These are phyloP conservation scores for Junonia oenone DNA, from an alignment of 2,888 invertebrate genomes.

Conservation along the genomic window DNA sequence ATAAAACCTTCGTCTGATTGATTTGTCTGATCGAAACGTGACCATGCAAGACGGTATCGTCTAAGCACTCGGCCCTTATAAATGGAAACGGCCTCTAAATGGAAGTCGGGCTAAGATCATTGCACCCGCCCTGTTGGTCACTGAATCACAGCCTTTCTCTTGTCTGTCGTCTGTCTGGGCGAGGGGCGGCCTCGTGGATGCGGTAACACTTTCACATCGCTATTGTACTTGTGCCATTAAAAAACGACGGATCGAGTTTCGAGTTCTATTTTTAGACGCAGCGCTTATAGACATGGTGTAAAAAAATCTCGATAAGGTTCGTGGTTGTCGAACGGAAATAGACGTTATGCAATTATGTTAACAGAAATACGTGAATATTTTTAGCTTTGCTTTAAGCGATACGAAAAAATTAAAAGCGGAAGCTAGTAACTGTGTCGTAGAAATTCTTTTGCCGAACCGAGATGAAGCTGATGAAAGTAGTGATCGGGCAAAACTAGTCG, in stretches of 20 bases:
- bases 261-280: conserved; percentile 9
- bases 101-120: conserved; percentile 40
- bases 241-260: conserved; percentile 6
- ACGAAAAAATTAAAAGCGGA: not conserved
- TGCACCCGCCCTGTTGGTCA: conserved; percentile 36
- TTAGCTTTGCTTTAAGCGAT: not conserved
- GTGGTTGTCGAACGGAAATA: not conserved
- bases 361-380: not conserved
- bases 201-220: conserved; percentile 28
- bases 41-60: not conserved
- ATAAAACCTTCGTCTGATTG: not conserved
- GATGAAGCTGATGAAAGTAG: not conserved
- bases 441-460: not conserved
- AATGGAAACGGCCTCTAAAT: conserved; percentile 16
- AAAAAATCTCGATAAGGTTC: not conserved
- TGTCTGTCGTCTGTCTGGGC: conserved; percentile 61
- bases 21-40: conserved; percentile 2
- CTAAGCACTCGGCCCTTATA: not conserved
- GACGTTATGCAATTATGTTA: not conserved
- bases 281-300: not conserved
- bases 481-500: not conserved
- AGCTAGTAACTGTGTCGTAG: not conserved
- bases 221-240: conserved; percentile 15
- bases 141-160: conserved; percentile 59
- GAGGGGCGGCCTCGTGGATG: conserved; percentile 17